A percentile compares a stretch with the other conserved stretches of the same genome.
phyloP scores from a whole-genome alignment of 2,113 vertebrate genomes.

The Gadus macrocephalus region DNA sequence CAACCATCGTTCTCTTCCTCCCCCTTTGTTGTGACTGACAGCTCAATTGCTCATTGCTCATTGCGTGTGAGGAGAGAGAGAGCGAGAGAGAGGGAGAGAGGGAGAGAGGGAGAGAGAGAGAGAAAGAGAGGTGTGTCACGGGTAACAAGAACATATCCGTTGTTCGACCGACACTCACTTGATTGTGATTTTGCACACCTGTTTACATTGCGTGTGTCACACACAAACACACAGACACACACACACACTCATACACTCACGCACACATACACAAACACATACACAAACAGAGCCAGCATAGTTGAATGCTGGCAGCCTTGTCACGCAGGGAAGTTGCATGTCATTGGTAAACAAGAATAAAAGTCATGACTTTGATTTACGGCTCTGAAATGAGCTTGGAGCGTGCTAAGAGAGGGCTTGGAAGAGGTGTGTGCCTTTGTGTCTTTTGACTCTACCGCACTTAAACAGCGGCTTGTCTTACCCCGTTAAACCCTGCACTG shows the following conservation, averaged over 20 bases:
- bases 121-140: too few relatives aligned
- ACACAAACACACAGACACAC: too few relatives aligned
- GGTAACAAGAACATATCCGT: constrained; percentile 26
- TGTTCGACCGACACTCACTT: too few relatives aligned
- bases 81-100: too few relatives aligned
- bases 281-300: constrained; percentile 5
- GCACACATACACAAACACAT: background rate
- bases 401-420: constrained; percentile 11
- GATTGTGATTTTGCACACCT: too few relatives aligned
- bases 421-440: constrained; percentile 28
- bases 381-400: constrained; percentile 28
- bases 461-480: constrained; percentile 46
- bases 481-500: constrained; percentile 36
- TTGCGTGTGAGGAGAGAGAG: constrained; percentile 55
- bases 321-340: constrained; percentile 24
- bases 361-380: constrained; percentile 57
- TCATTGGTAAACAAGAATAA: constrained; percentile 21
- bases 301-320: background rate
- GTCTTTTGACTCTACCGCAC: background rate
- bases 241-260: background rate
- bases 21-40: constrained; percentile 51
- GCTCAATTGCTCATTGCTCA: constrained; percentile 44
- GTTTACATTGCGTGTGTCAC: too few relatives aligned
- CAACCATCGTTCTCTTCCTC: constrained; percentile 17
- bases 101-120: too few relatives aligned